Base-by-base conservation (phyloP, 2,888 invertebrate genomes). In the Heterodera filipjevi region DNA sequence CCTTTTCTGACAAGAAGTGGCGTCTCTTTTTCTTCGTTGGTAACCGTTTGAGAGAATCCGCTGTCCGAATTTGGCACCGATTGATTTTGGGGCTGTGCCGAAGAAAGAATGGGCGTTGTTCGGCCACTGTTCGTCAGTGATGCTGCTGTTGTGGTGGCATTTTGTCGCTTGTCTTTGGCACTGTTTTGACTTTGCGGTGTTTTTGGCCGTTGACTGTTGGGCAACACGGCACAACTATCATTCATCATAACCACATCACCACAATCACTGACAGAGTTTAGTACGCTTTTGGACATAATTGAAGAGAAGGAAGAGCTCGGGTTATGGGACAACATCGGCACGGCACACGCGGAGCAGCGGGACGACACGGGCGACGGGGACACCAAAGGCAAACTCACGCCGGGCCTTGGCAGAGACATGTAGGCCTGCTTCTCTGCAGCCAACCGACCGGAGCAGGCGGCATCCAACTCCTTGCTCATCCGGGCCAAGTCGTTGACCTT, bases 371-470 rank as follows among this genome's bases (percentile, higher is more conserved):
- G 59, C 71, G 81, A 68, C 5, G 81, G 78, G 39, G 39, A 72
- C 27, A 74, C 68, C 76, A 79, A 80, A 27, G 78, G 49, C 70
- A 71, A 71, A 87, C 91, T 90, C 92, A 96, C 96, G 90, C 96
- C 96, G 76, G 96, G 96, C 89, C 95, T 92, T 35, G 96, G 96
- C 86, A 96, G 92, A 80, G 96, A 96, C 93, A 95, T 94, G 90
- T 96, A 96, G 79, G 94, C 94, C 89, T 93, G 93, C 87, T 94
- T 93, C 88, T 94, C 92, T 30, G 89, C 89, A 8, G 86, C 89
- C 10, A 87, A 81, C 35, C 89, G 83, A 14, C 89, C 89, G 59
- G 86, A 86, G 27, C 86, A 86, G 0, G 89, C 88, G 3, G 87
- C 86, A 77, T 89, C 89, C 0, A 87, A 80, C 53, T 89, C 89